Evolutionary conservation across 2,888 invertebrate species (phyloP).

Genomic region (Dermolepida albohirtum): DNA sequence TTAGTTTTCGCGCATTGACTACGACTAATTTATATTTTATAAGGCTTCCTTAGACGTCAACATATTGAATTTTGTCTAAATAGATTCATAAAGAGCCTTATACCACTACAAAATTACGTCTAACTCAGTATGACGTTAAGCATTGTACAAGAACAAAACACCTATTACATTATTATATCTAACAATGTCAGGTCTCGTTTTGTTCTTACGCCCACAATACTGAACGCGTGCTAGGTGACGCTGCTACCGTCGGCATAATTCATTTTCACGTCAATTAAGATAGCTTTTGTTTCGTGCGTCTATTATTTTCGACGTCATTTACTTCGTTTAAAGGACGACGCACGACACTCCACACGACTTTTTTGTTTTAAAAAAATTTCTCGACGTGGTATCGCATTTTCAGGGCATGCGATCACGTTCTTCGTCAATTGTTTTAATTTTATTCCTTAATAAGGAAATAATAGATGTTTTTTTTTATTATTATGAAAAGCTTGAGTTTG

Average conservation of each 20-base stretch:
- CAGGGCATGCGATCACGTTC: constrained; percentile 3
- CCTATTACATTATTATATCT: constrained; percentile 51
- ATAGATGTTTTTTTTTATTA: no score
- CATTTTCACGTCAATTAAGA: constrained; percentile 53
- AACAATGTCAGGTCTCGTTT: constrained; percentile 41
- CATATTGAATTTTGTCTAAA: neutral
- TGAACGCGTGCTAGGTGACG: constrained; percentile 52
- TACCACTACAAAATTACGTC: constrained; percentile 27
- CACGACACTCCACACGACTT: constrained; percentile 47
- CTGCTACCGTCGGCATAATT: constrained; percentile 47
- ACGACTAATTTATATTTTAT: no score
- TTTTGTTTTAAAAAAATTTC: constrained; percentile 43
- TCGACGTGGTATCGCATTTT: constrained; percentile 30
- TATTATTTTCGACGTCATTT: constrained; percentile 45
- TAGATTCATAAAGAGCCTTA: constrained; percentile 8
- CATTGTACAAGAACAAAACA: constrained; percentile 51
- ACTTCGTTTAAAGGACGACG: constrained; percentile 42
- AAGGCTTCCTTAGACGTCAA: no score
- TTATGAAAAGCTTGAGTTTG: no score
- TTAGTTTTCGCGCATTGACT: no score
- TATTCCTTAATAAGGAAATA: no score
- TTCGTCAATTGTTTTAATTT: no score
- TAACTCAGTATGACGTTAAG: constrained; percentile 51
- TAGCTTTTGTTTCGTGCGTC: constrained; percentile 45
- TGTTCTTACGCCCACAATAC: constrained; percentile 50